Evolutionary conservation across 37 sponge, comb jelly and placozoan genomes (phyloP), one percentile per base, ranked within the genome.

Genomic region (Halisarca cf. caerulea): DNA sequence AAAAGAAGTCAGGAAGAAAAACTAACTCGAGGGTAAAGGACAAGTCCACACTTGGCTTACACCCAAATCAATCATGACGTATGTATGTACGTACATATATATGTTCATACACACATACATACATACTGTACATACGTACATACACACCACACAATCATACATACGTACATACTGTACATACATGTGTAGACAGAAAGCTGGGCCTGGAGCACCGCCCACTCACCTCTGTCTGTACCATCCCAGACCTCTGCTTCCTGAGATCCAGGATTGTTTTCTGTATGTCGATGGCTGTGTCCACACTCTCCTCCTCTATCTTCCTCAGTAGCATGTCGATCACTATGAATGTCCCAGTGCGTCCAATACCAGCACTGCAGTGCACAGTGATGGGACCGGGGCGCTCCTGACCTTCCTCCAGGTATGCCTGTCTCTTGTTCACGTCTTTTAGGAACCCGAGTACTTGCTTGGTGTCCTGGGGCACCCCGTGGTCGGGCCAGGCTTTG

Each of bases 181-280:
- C n/a, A n/a, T n/a, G n/a, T n/a, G n/a, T n/a, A n/a, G n/a, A n/a
- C n/a, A n/a, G n/a, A n/a, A n/a, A n/a, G n/a, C n/a, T n/a, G n/a
- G n/a, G n/a, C n/a, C n/a, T n/a, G n/a, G n/a, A n/a, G n/a, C n/a
- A n/a, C 51, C 11, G 51, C 8, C 37, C 1, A 23, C 84, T 66
- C 60, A 86, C 95, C 87, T 96, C 94, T 20, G 97, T 96, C 82
- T 96, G 97, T 11, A 96, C 97, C 97, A 96, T 94, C 3, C 97
- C 97, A 58, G 97, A 96, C 9, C 97, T 83, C 79, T 96, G 97
- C 6, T 92, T 82, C 35, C 97, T 58, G 25, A 96, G 73, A 25
- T 85, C 51, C 79, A 89, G 97, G 24, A 96, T 94, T n/a, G 86
- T 92, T 66, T 89, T 86, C 66, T 94, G 94, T 23, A 96, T 92